These are phyloP conservation scores for Idris sp. DNA, from an alignment of 1,140 invertebrate species.

Conservation along the genomic window DNA sequence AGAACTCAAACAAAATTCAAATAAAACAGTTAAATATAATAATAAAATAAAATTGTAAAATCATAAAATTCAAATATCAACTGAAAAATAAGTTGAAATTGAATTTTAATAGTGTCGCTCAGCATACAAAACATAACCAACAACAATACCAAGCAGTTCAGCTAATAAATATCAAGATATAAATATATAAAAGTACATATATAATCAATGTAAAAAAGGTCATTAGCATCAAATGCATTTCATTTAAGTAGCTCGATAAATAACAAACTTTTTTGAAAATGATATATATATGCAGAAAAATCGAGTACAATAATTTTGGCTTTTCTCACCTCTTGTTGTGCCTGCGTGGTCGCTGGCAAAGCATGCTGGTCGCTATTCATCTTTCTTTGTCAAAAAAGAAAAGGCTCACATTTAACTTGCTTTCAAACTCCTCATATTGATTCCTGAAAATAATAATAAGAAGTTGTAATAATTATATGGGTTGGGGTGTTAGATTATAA, in stretches of 20 bases:
- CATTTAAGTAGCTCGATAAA: conserved; percentile 15
- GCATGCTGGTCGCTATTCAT: conserved; percentile 79
- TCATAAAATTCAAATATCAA: no score
- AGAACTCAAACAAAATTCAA: neutral
- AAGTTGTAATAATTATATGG: no score
- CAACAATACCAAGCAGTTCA: conserved; percentile 48
- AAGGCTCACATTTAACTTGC: conserved; percentile 66
- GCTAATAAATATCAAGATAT: conserved; percentile 34
- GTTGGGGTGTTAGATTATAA: no score
- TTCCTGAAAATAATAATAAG: conserved; percentile 73
- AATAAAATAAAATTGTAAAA: neutral
- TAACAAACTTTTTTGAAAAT: no score
- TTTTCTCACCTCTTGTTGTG: conserved; percentile 76
- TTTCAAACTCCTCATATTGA: conserved; percentile 69
- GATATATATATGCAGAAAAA: no score
- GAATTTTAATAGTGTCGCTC: no score
- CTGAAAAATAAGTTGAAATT: no score
- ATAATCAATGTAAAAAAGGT: conserved; percentile 36
- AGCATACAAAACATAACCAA: conserved; percentile 34
- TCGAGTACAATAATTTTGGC: conserved; percentile 21
- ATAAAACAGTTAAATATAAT: no score
- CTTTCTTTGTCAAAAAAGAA: conserved; percentile 74
- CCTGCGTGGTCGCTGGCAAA: conserved; percentile 77
- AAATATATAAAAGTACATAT: conserved; percentile 18
- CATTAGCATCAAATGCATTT: conserved; percentile 36